phyloP scores from a whole-genome alignment of 2,113 vertebrate species.

The Parus major region DNA sequence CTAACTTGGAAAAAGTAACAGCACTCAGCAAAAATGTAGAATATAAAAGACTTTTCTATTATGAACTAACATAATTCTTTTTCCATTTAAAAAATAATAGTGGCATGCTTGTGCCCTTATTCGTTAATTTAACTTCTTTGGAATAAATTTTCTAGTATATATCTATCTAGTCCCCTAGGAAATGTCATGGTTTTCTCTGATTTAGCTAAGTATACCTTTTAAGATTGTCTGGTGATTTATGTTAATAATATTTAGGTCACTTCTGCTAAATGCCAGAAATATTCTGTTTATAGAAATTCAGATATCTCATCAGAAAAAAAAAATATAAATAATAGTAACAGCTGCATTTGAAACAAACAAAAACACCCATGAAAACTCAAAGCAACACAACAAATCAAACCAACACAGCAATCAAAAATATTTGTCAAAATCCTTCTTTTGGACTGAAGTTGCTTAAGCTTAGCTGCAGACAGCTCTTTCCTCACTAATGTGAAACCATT shows the following conservation, averaged over 20 bases:
- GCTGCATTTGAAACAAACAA: not conserved
- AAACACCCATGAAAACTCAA: accelerated
- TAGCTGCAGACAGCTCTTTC: not conserved
- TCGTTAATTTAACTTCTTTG: not conserved
- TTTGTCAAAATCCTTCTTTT: not conserved
- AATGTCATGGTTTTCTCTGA: not conserved
- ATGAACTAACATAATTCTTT: not conserved
- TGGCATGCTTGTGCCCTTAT: not conserved
- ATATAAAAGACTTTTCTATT: not conserved
- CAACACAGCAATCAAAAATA: not conserved
- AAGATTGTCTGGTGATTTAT: not conserved
- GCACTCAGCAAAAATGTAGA: not conserved
- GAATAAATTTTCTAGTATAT: not conserved
- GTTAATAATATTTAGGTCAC: not conserved
- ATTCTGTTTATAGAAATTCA: not conserved
- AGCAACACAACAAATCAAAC: not conserved
- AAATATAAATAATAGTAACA: no score
- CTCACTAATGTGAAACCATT: not conserved
- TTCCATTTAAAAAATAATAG: not conserved
- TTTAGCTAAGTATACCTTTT: not conserved
- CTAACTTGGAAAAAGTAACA: not conserved
- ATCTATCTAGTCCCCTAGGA: not conserved
- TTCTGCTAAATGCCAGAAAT: not conserved
- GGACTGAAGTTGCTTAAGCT: not conserved
- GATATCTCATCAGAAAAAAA: not conserved